These are phyloP conservation scores for Hylia prasina DNA, from an alignment of 2,113 vertebrate genomes.

Conservation along the genomic window DNA sequence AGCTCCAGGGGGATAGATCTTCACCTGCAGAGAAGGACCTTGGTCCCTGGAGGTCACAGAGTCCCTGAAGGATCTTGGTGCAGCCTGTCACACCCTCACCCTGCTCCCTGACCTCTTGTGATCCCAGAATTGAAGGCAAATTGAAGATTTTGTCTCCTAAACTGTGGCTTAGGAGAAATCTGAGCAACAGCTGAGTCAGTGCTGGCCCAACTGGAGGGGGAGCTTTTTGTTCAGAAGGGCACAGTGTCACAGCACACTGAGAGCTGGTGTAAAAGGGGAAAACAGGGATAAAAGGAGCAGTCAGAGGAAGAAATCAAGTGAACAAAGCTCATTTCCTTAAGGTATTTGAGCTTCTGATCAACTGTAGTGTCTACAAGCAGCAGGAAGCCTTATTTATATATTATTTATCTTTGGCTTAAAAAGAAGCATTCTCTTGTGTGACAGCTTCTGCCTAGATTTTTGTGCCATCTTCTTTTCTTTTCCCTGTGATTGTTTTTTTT, in stretches of 20 bases:
- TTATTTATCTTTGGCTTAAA: background rate
- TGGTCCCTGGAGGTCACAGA: background rate
- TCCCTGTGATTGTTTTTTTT: background rate
- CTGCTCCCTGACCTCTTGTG: background rate
- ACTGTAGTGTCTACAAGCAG: background rate
- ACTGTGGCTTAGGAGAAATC: background rate
- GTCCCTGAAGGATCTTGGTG: background rate
- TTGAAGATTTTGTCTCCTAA: background rate
- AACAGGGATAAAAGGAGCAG: background rate
- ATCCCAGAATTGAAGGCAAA: background rate
- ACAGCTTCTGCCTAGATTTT: background rate
- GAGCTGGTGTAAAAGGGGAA: background rate
- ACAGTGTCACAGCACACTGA: background rate
- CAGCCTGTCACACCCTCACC: background rate
- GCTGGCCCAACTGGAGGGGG: background rate
- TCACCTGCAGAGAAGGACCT: background rate
- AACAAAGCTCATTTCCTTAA: conserved; percentile 1
- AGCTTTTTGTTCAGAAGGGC: background rate
- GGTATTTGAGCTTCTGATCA: background rate
- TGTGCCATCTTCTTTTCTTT: background rate
- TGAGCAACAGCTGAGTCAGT: background rate
- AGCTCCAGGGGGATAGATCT: background rate
- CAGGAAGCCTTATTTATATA: background rate
- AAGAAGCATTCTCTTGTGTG: background rate
- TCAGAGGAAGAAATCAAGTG: background rate